A percentile compares a stretch with the other conserved stretches of the same genome.
Evolutionary conservation across 2,888 invertebrate species (phyloP).

Genomic region (Tholera decimalis): DNA sequence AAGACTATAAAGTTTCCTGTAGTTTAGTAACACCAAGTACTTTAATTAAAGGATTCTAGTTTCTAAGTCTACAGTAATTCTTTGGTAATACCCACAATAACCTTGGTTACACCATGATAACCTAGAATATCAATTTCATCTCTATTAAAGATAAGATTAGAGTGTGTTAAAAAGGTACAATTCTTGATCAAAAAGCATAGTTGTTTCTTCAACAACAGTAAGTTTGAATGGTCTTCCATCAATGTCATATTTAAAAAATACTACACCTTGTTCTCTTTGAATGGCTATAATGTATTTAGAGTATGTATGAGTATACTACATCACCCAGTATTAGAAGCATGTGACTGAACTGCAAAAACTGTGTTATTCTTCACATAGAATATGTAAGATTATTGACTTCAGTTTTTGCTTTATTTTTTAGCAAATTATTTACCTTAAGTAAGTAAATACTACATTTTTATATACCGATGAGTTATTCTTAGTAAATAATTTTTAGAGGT

Average conservation of each 20-base stretch:
- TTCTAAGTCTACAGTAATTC: slow-evolving; percentile 4
- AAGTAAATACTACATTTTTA: slow-evolving; percentile 20
- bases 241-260: slow-evolving; percentile 8
- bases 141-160: slow-evolving; percentile 5
- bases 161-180: not conserved
- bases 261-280: too few species aligned
- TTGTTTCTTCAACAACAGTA: not conserved
- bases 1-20: slow-evolving; percentile 1
- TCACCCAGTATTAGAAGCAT: slow-evolving; percentile 32
- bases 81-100: slow-evolving; percentile 14
- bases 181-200: not conserved
- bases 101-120: slow-evolving; percentile 3
- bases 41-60: not conserved
- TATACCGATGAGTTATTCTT: not conserved
- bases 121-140: slow-evolving; percentile 10
- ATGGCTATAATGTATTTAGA: not conserved
- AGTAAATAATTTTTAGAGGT: slow-evolving; percentile 26
- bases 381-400: slow-evolving; percentile 57
- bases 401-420: slow-evolving; percentile 39
- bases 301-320: not conserved
- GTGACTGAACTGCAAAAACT: slow-evolving; percentile 31
- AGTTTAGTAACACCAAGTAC: not conserved
- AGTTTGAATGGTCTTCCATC: not conserved
- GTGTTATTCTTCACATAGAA: slow-evolving; percentile 60
- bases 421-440: slow-evolving; percentile 13